Conservation (phyloP, 2,888 invertebrate species). For the Dendrolimus pini region DNA sequence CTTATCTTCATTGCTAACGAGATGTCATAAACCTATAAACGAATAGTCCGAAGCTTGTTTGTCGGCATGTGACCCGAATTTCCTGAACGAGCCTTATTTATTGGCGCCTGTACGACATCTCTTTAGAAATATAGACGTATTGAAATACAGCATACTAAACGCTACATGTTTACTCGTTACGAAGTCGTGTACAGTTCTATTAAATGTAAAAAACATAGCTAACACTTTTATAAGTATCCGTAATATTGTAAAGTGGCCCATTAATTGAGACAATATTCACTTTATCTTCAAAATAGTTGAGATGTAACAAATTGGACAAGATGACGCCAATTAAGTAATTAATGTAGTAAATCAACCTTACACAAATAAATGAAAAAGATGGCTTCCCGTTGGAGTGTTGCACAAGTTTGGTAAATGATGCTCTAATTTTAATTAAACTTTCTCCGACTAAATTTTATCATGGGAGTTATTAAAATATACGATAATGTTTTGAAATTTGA, state of each 20-base stretch:
- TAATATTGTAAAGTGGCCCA: conserved; percentile 8
- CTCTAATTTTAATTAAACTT: neutral
- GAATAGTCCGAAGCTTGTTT: conserved; percentile 47
- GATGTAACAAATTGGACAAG: neutral
- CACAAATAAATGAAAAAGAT: neutral
- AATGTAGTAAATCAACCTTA: neutral
- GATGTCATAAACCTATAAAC: conserved; percentile 64
- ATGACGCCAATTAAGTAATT: neutral
- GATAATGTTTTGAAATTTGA: neutral
- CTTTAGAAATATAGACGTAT: conserved; percentile 22
- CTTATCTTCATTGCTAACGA: conserved; percentile 64
- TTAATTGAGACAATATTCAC: neutral
- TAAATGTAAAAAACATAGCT: conserved; percentile 13
- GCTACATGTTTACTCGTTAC: conserved; percentile 44
- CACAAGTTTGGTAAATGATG: neutral
- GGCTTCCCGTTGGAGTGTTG: neutral
- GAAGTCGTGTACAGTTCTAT: conserved; percentile 22
- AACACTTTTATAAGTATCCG: conserved; percentile 20
- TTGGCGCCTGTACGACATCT: conserved; percentile 24
- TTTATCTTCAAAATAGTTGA: neutral
- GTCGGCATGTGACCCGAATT: conserved; percentile 49
- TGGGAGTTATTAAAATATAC: neutral
- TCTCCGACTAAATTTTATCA: neutral
- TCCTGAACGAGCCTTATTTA: conserved; percentile 58
- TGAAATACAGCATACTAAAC: conserved; percentile 54